phyloP scores from a whole-genome alignment of 2,797 vertebrate species.

The Enteromius unitaeniatus region DNA sequence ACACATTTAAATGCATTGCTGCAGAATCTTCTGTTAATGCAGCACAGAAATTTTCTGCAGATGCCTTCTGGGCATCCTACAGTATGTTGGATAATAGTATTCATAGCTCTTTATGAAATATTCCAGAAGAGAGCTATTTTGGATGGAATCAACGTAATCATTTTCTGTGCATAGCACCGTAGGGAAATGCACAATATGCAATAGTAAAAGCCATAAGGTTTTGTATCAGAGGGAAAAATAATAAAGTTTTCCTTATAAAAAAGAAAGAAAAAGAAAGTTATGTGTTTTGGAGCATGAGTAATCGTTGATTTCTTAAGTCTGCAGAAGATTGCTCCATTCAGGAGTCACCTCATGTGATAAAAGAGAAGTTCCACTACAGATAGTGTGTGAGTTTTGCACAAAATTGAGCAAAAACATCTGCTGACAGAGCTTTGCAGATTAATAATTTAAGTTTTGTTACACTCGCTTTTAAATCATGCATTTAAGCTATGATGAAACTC shows the following conservation, averaged over 20 bases:
- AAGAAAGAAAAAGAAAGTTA: background rate
- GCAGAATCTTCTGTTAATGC: background rate
- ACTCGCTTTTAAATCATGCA: background rate
- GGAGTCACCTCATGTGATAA: background rate
- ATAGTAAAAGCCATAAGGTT: background rate
- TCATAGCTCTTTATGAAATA: background rate
- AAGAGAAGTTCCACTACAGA: background rate
- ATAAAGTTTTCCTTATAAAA: background rate
- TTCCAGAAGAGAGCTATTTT: background rate
- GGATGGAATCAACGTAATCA: background rate
- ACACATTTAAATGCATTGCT: background rate
- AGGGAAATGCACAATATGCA: background rate
- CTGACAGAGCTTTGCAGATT: background rate
- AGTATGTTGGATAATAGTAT: background rate
- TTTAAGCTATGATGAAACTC: constrained; percentile 11
- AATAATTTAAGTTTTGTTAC: constrained; percentile 17
- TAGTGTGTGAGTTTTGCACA: background rate
- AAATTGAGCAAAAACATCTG: constrained; percentile 26
- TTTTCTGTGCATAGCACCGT: background rate
- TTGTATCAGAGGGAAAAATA: background rate
- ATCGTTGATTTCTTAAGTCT: constrained; percentile 20
- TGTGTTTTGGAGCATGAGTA: background rate
- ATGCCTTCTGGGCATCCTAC: background rate
- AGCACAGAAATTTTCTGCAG: background rate
- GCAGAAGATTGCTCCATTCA: constrained; percentile 19